Percentiles rank a stretch among this genome's conserved stretches.
These are phyloP conservation scores for Pipistrellus kuhlii DNA, from an alignment of 2,797 vertebrate species.

Conservation along the genomic window DNA sequence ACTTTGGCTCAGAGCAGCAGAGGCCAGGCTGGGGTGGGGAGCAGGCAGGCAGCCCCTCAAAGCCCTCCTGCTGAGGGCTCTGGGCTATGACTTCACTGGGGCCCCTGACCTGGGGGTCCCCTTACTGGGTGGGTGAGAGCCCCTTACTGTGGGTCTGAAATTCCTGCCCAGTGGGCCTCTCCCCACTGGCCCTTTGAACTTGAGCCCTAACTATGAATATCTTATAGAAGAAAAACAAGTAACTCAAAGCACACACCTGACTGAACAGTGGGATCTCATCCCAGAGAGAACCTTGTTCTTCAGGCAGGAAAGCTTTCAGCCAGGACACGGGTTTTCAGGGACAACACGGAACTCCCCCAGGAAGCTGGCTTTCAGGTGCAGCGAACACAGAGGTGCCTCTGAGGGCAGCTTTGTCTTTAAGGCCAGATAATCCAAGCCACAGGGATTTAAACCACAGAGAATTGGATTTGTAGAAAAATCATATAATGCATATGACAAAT, in stretches of 20 bases:
- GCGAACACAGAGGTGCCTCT: not conserved
- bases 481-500: not conserved
- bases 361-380: not conserved
- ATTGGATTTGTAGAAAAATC: constrained; percentile 12
- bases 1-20: not conserved
- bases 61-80: not conserved
- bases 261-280: not conserved
- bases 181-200: not conserved
- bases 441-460: not conserved
- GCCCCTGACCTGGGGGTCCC: not conserved
- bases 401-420: not conserved
- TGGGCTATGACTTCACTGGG: not conserved
- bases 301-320: not conserved
- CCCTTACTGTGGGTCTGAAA: not conserved
- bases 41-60: not conserved
- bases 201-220: not conserved
- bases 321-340: not conserved
- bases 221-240: not conserved
- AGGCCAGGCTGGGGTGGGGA: not conserved
- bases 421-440: not conserved
- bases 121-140: not conserved
- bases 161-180: not conserved
- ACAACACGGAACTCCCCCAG: not conserved
- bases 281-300: not conserved
- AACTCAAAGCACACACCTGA: not conserved